Conservation (phyloP, 2,113 vertebrate species). For the Oceanodroma tethys region DNA sequence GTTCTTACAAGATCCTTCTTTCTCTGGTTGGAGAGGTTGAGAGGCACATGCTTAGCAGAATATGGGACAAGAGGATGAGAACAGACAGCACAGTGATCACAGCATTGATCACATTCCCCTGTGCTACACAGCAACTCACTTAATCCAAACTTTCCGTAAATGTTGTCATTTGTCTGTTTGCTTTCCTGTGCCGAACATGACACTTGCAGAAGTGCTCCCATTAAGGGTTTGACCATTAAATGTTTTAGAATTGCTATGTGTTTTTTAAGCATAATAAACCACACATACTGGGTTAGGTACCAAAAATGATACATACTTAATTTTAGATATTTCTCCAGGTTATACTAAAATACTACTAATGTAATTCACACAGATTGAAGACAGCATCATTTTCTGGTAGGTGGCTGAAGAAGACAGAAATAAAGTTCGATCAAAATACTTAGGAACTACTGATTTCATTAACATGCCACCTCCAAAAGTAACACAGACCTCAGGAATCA, state of each 20-base stretch:
- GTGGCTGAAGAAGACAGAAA: neutral
- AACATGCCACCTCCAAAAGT: neutral
- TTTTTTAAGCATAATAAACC: neutral
- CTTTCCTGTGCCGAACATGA: neutral
- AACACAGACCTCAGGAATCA: neutral
- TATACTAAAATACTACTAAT: neutral
- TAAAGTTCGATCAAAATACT: neutral
- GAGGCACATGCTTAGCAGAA: neutral
- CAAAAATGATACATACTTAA: neutral
- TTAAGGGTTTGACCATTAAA: neutral
- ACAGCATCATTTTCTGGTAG: neutral
- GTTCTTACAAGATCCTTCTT: neutral
- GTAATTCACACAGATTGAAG: neutral
- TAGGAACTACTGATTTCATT: neutral
- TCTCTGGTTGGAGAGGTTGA: neutral
- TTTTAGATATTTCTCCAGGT: neutral
- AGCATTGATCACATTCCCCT: neutral
- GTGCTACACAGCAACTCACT: neutral
- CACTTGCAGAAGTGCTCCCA: neutral
- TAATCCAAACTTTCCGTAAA: neutral
- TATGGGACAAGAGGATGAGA: constrained; percentile 19
- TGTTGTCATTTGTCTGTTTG: neutral
- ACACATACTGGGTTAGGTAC: neutral
- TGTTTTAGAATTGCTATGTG: neutral
- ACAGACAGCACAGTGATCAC: constrained; percentile 26